A percentile compares a stretch with the other conserved stretches of the same genome.
Evolutionary conservation across 2,797 vertebrate species (phyloP).

Genomic region (Epinephelus malabaricus): DNA sequence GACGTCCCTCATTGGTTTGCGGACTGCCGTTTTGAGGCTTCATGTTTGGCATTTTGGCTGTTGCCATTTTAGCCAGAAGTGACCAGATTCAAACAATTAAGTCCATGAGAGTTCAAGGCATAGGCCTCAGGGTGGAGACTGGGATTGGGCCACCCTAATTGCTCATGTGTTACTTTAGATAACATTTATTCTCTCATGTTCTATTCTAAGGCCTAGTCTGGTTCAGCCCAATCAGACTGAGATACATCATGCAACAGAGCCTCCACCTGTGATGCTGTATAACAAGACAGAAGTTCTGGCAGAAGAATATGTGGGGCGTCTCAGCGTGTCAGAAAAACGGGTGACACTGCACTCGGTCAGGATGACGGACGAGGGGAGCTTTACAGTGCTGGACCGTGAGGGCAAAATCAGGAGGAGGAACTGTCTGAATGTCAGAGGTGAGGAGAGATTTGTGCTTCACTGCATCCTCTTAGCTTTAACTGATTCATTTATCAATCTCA

Average conservation of each 20-base stretch:
- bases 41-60: no score
- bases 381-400: constrained; percentile 77
- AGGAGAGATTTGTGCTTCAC: constrained; percentile 20
- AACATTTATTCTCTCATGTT: neutral
- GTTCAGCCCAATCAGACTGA: constrained; percentile 66
- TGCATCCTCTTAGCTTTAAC: neutral
- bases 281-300: constrained; percentile 65
- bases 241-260: constrained; percentile 48
- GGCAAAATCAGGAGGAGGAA: constrained; percentile 77
- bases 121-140: no score
- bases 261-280: constrained; percentile 72
- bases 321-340: constrained; percentile 69
- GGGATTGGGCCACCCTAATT: no score
- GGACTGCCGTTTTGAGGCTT: no score
- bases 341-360: constrained; percentile 79
- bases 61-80: no score
- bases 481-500: neutral
- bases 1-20: no score
- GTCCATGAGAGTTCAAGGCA: no score
- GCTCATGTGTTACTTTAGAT: neutral
- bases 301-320: constrained; percentile 76
- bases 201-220: constrained; percentile 55
- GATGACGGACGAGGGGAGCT: constrained; percentile 85
- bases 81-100: no score
- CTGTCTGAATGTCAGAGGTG: constrained; percentile 87